These are phyloP conservation scores for Grantiella picta DNA, from an alignment of 2,113 vertebrate genomes.

Conservation along the genomic window DNA sequence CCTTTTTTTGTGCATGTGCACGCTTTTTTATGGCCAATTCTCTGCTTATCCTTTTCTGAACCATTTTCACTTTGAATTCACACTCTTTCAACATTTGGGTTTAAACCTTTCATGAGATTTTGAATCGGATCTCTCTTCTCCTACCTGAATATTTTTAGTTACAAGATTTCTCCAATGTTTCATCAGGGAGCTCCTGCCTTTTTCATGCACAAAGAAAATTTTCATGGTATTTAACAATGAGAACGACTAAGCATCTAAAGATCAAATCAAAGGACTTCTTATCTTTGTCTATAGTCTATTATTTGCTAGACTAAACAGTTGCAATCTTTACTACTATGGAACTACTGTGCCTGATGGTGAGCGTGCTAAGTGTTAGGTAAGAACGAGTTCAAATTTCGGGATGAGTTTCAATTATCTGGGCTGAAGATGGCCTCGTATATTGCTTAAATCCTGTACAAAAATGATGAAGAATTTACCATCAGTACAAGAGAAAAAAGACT, in stretches of 20 bases:
- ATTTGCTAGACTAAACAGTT: not conserved
- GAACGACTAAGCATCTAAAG: not conserved
- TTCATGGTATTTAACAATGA: not conserved
- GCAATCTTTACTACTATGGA: not conserved
- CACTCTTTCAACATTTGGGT: not conserved
- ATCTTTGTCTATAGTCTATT: not conserved
- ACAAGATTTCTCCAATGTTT: not conserved
- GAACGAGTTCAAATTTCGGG: not conserved
- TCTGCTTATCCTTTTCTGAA: not conserved
- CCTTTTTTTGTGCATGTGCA: fast-evolving
- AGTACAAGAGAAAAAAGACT: not conserved
- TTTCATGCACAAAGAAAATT: too few species aligned
- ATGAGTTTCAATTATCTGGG: not conserved
- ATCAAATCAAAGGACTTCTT: not conserved
- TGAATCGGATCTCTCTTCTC: not conserved
- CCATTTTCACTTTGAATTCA: not conserved
- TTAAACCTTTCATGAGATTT: not conserved
- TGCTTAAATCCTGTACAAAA: not conserved
- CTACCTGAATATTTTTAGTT: not conserved
- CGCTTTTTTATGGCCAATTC: not conserved
- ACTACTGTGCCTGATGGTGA: not conserved
- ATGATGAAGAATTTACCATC: not conserved
- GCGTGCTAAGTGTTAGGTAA: not conserved
- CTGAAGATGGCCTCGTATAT: not conserved
- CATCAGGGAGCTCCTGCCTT: not conserved